A percentile compares a stretch with the other conserved stretches of the same genome.
Conservation (phyloP, 2,113 vertebrate genomes). For the Sceloporus tristichus region DNA sequence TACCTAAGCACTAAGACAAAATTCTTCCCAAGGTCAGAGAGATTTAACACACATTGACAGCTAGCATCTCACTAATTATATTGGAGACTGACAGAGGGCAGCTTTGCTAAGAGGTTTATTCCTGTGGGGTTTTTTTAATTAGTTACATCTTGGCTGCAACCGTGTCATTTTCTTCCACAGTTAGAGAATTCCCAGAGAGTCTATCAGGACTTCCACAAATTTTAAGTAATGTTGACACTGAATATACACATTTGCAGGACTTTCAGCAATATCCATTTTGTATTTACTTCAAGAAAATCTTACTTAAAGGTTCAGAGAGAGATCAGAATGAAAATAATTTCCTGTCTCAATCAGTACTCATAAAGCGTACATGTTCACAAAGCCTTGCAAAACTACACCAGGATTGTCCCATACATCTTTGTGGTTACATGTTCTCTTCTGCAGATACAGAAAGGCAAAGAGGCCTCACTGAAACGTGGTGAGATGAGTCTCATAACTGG, state of each 20-base stretch:
- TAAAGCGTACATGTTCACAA: not conserved
- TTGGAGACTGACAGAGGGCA: conserved; percentile 35
- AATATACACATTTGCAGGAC: not conserved
- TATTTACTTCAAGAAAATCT: not conserved
- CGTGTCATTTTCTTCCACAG: not conserved
- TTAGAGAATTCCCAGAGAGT: not conserved
- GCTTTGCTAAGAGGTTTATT: conserved; percentile 40
- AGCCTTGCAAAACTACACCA: not conserved
- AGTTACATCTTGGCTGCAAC: not conserved
- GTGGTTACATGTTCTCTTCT: not conserved
- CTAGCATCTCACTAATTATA: conserved; percentile 11
- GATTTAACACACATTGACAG: conserved; percentile 24
- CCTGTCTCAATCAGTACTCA: not conserved
- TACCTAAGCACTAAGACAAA: conserved; percentile 2
- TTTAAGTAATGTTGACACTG: not conserved
- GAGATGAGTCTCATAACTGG: no score
- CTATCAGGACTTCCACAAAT: not conserved
- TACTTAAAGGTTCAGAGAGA: no score
- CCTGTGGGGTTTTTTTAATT: conserved; percentile 25
- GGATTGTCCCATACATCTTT: not conserved
- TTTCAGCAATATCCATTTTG: conserved; percentile 2
- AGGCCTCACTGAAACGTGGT: no score
- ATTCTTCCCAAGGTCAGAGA: conserved; percentile 23
- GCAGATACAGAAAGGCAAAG: no score
- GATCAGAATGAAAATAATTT: not conserved